phyloP scores from a whole-genome alignment of 2,888 invertebrate species.

The Galerucella calmariensis region DNA sequence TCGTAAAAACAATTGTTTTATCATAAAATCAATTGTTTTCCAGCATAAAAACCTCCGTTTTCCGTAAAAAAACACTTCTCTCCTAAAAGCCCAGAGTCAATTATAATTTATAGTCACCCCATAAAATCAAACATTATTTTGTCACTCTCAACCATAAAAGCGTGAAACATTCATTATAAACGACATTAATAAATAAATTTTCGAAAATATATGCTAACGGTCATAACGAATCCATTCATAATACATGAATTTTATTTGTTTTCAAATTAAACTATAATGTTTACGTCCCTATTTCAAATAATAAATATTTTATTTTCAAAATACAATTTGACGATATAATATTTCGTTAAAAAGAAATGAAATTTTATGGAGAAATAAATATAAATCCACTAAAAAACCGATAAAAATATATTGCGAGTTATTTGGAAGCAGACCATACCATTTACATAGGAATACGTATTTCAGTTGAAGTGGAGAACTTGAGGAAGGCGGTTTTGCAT shows the following conservation, averaged over 20 bases:
- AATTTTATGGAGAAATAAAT: neutral
- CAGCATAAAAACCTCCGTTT: constrained; percentile 6
- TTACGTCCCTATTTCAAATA: neutral
- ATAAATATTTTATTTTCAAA: neutral
- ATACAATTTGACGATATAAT: neutral
- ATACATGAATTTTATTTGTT: neutral
- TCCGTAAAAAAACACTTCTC: neutral
- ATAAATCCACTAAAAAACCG: neutral
- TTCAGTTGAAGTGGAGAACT: neutral
- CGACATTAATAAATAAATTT: neutral
- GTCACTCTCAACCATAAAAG: no score
- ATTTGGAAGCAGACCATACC: neutral
- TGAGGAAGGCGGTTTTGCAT: neutral
- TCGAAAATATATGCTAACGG: no score
- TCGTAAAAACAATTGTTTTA: neutral
- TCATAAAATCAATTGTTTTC: no score
- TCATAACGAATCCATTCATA: neutral
- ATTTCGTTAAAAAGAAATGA: neutral
- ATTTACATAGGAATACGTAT: neutral
- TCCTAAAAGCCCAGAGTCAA: neutral
- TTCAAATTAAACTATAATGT: neutral
- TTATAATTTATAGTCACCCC: neutral
- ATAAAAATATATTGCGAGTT: neutral
- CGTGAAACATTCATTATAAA: neutral
- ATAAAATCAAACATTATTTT: neutral